These are phyloP conservation scores for Diarsia brunnea DNA, from an alignment of 2,888 invertebrate genomes.

Conservation along the genomic window DNA sequence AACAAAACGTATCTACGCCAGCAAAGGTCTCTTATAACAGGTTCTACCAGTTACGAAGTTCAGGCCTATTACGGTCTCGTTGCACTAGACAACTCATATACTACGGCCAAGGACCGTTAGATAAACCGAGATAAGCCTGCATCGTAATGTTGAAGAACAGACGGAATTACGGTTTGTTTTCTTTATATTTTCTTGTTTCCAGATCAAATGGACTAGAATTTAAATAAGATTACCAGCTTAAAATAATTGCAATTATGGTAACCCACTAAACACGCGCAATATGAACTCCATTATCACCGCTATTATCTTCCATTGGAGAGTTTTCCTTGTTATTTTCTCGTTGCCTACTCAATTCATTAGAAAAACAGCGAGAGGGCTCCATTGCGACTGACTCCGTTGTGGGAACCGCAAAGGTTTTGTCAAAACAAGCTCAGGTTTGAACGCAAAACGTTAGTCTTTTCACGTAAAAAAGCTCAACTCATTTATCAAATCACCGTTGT, in stretches of 20 bases:
- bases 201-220: conserved; percentile 27
- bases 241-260: conserved; percentile 46
- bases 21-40: neutral
- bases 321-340: conserved; percentile 66
- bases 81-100: conserved; percentile 19
- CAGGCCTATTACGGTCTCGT: conserved; percentile 9
- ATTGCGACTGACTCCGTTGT: conserved; percentile 73
- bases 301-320: conserved; percentile 59
- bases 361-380: conserved; percentile 71
- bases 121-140: conserved; percentile 23
- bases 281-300: conserved; percentile 63
- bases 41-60: conserved; percentile 20
- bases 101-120: conserved; percentile 14
- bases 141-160: conserved; percentile 1
- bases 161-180: conserved; percentile 13
- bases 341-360: conserved; percentile 65
- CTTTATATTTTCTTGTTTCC: conserved; percentile 10
- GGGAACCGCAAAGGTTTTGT: conserved; percentile 76
- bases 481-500: conserved; percentile 88
- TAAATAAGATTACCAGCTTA: conserved; percentile 36
- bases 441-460: conserved; percentile 80
- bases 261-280: conserved; percentile 57
- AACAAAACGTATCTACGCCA: too few relatives aligned
- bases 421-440: conserved; percentile 78
- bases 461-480: conserved; percentile 82